Evolutionary conservation across 2,797 vertebrate species (phyloP).

Genomic region (Rhynchonycteris naso): DNA sequence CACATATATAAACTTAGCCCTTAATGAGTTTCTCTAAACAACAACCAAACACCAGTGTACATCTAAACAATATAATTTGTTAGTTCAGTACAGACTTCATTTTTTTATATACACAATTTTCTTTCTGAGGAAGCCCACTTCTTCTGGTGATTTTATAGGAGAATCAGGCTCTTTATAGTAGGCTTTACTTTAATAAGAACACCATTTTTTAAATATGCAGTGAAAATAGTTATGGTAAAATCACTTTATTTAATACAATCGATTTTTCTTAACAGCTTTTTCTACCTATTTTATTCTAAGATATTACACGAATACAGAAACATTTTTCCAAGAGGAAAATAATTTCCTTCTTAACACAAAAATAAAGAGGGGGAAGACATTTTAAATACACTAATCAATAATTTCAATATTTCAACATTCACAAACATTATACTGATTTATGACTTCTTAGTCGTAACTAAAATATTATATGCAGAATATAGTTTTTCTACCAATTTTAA

Average conservation of each 20-base stretch:
- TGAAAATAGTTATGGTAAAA: conserved; percentile 28
- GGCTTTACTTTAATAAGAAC: neutral
- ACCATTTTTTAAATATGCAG: conserved; percentile 4
- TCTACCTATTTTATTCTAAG: conserved; percentile 3
- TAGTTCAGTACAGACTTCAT: neutral
- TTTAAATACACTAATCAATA: neutral
- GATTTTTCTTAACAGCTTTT: conserved; percentile 37
- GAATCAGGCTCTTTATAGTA: neutral
- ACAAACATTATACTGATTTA: neutral
- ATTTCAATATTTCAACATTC: neutral
- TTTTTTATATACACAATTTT: conserved; percentile 1
- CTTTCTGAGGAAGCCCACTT: neutral
- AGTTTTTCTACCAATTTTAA: neutral
- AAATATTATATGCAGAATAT: neutral
- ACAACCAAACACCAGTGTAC: neutral
- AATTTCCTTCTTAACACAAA: neutral
- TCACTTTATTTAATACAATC: neutral
- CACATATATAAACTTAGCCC: neutral
- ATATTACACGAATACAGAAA: neutral
- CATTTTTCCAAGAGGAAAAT: conserved; percentile 25
- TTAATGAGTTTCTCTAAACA: neutral
- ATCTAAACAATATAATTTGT: neutral
- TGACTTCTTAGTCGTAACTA: neutral
- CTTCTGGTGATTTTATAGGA: conserved; percentile 19
- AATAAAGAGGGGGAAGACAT: rapidly evolving